Evolutionary conservation across 2,113 vertebrate genomes (phyloP).

Genomic region (Ciconia stormi): DNA sequence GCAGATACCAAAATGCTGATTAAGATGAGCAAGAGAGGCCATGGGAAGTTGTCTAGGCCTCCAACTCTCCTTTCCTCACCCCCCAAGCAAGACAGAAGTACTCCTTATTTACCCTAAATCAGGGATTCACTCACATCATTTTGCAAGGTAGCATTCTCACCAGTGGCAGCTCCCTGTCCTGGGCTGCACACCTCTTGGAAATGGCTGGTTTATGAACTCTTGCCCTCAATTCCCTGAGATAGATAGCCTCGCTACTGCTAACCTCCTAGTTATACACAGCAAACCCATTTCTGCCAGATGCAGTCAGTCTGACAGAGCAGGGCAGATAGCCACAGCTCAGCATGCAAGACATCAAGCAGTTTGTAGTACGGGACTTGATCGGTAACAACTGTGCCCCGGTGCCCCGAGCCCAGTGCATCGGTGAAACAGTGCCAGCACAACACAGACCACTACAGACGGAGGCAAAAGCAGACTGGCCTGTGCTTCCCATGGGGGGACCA

Average conservation of each 20-base stretch:
- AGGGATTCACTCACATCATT: background rate
- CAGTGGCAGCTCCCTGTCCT: background rate
- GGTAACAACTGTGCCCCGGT: background rate
- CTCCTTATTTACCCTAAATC: background rate
- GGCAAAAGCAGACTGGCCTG: background rate
- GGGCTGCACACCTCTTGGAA: background rate
- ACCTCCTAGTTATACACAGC: background rate
- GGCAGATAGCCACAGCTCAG: background rate
- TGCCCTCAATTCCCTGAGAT: background rate
- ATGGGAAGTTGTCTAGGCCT: background rate
- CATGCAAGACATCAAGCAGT: background rate
- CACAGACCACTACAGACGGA: fast-evolving
- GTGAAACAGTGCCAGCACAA: background rate
- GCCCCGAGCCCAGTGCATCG: too few relatives aligned
- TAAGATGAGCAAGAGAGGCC: background rate
- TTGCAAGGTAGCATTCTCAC: background rate
- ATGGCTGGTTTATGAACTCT: background rate
- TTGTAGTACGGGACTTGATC: fast-evolving
- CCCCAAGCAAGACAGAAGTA: background rate
- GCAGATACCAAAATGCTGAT: background rate
- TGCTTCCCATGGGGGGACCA: fast-evolving
- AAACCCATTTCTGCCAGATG: background rate
- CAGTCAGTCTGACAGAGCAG: background rate
- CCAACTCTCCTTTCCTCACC: background rate
- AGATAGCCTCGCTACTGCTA: background rate